Evolutionary conservation across 2,888 invertebrate genomes (phyloP), one percentile per base, ranked within the genome.

Genomic region (Athalia cordata): DNA sequence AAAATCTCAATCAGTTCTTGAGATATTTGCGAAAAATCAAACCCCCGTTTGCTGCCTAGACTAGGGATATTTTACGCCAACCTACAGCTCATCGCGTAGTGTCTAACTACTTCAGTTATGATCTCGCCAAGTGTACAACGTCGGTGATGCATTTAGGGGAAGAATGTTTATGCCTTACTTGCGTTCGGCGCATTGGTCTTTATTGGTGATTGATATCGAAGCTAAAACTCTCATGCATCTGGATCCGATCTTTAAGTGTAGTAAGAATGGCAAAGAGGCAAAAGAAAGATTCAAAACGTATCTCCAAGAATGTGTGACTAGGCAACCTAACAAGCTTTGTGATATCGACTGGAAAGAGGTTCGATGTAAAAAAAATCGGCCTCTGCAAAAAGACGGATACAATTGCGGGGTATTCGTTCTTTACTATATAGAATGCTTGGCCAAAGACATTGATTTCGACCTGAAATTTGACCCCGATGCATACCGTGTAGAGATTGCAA

Each of bases 361-460:
- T 66, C 4, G 11, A 5, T 66, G 11, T 15, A 49, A 11, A 49
- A 13, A 49, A 13, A 11, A 66, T 49, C 66, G 66, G n/a, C 66
- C 66, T 47, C 11, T 66, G 47, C 49, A 66, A 7, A 66, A 66
- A 9, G 66, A 66, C 49, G 29, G 13, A 9, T 66, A 13, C 49
- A 66, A 66, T 49, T 66, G 66, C 8, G 66, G 66, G n/a, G 11
- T 50, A 15, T 66, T 49, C 47, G 66, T 66, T 5, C 7, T 49
- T 47, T 66, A 66, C 66, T 66, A 66, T 66, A n/a, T 66, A 29
- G 49, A 49, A 43, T 66, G 66, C 49, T 49, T 66, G n/a, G n/a
- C 13, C 4, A 66, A 49, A 43, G 49, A 8, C 8, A 13, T 66
- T 13, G 50, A 66, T 11, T 43, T 49, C 11, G 66, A n/a, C 7